These are phyloP conservation scores for Sinocyclocheilus anshuiensis DNA, from an alignment of 2,113 vertebrate species.

Conservation along the genomic window DNA sequence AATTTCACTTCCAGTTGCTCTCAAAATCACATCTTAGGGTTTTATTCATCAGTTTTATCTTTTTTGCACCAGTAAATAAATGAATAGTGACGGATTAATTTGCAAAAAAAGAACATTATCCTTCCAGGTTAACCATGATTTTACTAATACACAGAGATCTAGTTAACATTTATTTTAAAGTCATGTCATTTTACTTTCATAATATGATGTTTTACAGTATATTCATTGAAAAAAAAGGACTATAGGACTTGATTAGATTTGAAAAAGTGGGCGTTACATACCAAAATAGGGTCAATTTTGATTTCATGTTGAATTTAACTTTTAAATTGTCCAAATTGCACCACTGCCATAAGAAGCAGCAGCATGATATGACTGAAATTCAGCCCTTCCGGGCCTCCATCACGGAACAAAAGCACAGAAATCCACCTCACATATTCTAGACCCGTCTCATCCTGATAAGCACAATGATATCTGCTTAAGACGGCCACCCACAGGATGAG, in stretches of 20 bases:
- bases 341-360: not conserved
- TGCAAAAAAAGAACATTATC: not conserved
- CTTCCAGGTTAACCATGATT: not conserved
- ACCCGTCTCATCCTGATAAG: constrained; percentile 46
- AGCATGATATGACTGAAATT: not conserved
- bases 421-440: not conserved
- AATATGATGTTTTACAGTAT: not conserved
- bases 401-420: not conserved
- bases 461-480: constrained; percentile 48
- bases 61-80: not conserved
- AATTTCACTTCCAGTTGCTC: not conserved
- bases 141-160: not conserved
- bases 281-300: not conserved
- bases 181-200: not conserved
- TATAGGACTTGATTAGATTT: not conserved
- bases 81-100: not conserved
- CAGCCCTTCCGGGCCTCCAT: not conserved
- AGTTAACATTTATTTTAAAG: not conserved
- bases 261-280: not conserved
- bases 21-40: not conserved
- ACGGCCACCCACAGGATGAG: constrained; percentile 39
- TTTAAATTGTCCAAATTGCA: not conserved
- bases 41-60: not conserved
- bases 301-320: not conserved
- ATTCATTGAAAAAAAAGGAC: not conserved